Evolutionary conservation across 1,140 invertebrate species (phyloP), one percentile per base, ranked within the genome.

Genomic region (Cherax destructor): DNA sequence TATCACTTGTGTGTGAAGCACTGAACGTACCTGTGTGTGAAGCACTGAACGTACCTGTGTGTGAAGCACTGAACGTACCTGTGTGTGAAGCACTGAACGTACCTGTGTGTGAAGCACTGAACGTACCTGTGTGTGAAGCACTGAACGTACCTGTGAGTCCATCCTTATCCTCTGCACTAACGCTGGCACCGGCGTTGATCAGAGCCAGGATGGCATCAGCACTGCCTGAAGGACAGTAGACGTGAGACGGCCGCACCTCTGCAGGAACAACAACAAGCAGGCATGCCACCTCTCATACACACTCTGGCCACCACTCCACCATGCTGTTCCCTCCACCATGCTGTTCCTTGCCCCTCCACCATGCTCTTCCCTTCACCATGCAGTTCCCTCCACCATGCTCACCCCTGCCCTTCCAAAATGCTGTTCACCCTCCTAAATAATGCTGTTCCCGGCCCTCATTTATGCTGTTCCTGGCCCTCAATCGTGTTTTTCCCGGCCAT

Each of bases 161-260:
- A 41, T 93, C 93, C 86, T 93, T 93, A 81, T 93, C 93, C 3
- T 92, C 92, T 21, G 93, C 93, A 50, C 86, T 86, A 50, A 93
- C 93, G 47, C 69, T 85, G 74, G 90, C 90, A 4, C 93, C 93
- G 47, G 92, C 92, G 78, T 93, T 93, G 90, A 92, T 76, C 76
- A 93, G 93, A 61, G 92, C 89, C 21, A 93, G 91, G 90, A 93
- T 92, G 77, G 93, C 93, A 59, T 93, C 93, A 78, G 93, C 92
- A 84, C 93, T 93, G 74, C 93, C 93, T 92, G 93, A 92, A 76
- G 93, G 91, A 92, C 93, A 93, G 92, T 93, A 93, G 61, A 92
- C 92, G 90, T 93, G 92, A 92, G 93, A 93, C 89, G 93, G 89
- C 88, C 92, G 93, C 93, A 92, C 88, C 86, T 93, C 93, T 93